These are phyloP conservation scores for Cyanistes caeruleus DNA, from an alignment of 2,113 vertebrate genomes.

Conservation along the genomic window DNA sequence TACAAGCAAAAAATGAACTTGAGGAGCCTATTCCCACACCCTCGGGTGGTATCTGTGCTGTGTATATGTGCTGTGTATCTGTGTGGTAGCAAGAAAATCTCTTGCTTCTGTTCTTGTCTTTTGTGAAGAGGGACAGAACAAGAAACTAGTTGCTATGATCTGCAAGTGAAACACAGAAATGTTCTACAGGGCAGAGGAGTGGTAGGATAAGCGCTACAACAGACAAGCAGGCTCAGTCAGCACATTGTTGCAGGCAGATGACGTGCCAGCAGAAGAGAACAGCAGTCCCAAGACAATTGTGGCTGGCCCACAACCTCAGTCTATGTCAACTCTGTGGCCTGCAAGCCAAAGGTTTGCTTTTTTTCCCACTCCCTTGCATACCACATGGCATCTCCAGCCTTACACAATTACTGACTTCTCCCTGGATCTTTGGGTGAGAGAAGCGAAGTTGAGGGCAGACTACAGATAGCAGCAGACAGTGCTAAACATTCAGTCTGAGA, in stretches of 20 bases:
- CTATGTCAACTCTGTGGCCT: conserved; percentile 46
- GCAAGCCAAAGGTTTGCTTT: conserved; percentile 53
- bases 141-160: background rate
- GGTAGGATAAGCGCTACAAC: background rate
- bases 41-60: background rate
- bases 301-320: conserved; percentile 43
- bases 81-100: background rate
- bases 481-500: background rate
- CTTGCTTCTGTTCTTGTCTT: background rate
- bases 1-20: background rate
- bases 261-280: conserved; percentile 54
- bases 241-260: conserved; percentile 57
- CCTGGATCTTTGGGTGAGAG: background rate
- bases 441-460: background rate
- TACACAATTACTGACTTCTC: conserved; percentile 8
- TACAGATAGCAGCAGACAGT: background rate
- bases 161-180: background rate
- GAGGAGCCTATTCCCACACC: background rate
- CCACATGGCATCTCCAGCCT: conserved; percentile 20
- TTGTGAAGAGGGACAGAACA: background rate
- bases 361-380: conserved; percentile 31
- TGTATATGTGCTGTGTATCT: background rate
- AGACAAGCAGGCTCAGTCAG: conserved; percentile 47
- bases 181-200: conserved; percentile 35
- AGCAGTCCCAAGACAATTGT: conserved; percentile 55